These are phyloP conservation scores for Rhabditoides inermis DNA, from an alignment of 2,888 invertebrate species.

Conservation along the genomic window DNA sequence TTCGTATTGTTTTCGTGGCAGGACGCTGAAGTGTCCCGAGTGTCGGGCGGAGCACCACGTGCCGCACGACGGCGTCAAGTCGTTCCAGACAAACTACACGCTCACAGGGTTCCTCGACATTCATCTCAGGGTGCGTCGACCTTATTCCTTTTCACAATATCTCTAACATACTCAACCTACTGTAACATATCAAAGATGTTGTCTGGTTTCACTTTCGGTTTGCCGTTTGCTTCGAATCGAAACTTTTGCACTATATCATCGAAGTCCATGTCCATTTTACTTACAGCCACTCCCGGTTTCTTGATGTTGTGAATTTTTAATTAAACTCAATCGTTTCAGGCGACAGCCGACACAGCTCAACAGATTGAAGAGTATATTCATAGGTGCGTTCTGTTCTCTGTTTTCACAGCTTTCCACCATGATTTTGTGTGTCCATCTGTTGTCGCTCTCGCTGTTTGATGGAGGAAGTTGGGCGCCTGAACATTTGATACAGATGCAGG, in stretches of 20 bases:
- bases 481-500: no score
- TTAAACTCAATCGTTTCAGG: slow-evolving; percentile 33
- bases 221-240: not conserved
- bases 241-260: no score
- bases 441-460: no score
- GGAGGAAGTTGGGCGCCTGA: no score
- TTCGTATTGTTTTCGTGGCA: not conserved
- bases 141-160: not conserved
- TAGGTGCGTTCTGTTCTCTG: slow-evolving; percentile 24
- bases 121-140: slow-evolving; percentile 30
- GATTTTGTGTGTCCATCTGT: not conserved
- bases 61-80: slow-evolving; percentile 55
- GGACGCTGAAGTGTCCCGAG: slow-evolving; percentile 59
- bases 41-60: slow-evolving; percentile 61
- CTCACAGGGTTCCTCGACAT: slow-evolving; percentile 62
- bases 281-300: no score
- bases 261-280: no score
- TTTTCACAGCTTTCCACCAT: not conserved
- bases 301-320: no score
- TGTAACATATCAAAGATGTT: not conserved
- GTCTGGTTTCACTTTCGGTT: not conserved
- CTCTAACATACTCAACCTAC: not conserved
- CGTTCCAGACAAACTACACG: slow-evolving; percentile 66
- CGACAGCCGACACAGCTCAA: slow-evolving; percentile 46
- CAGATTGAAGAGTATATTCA: slow-evolving; percentile 51